These are phyloP conservation scores for Pitta sordida DNA, from an alignment of 2,113 vertebrate species.

Conservation along the genomic window DNA sequence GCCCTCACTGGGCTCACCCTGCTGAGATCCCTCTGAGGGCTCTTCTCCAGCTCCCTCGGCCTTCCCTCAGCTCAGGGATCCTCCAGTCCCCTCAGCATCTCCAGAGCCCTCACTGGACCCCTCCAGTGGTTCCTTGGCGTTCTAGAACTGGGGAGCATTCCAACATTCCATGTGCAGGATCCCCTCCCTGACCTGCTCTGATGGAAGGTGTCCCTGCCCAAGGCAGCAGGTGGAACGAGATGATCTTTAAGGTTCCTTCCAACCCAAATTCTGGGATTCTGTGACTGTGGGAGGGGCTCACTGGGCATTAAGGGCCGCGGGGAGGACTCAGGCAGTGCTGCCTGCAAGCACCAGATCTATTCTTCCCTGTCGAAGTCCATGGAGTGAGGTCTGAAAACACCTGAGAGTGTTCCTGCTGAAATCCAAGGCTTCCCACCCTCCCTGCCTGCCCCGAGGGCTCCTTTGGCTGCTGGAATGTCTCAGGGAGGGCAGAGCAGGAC, in stretches of 20 bases:
- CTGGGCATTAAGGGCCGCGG: no score
- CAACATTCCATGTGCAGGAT: background rate
- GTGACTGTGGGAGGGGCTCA: background rate
- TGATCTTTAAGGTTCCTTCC: background rate
- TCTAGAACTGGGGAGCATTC: background rate
- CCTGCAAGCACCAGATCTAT: background rate
- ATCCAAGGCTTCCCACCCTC: background rate
- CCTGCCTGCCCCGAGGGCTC: background rate
- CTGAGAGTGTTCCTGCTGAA: background rate
- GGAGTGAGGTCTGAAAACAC: background rate
- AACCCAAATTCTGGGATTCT: background rate
- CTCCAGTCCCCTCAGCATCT: background rate
- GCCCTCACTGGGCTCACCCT: background rate
- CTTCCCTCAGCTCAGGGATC: background rate
- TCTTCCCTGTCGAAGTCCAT: background rate
- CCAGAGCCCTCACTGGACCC: background rate
- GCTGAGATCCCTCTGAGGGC: background rate
- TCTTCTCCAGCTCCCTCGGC: background rate
- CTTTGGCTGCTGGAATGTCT: background rate
- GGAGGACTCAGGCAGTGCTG: background rate
- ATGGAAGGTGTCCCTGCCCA: background rate
- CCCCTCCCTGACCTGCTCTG: background rate
- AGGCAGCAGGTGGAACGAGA: background rate
- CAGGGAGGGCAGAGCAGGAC: no score
- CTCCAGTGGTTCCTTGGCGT: background rate